Conservation (phyloP, 2,888 invertebrate species). For the Lasiommata megera region DNA sequence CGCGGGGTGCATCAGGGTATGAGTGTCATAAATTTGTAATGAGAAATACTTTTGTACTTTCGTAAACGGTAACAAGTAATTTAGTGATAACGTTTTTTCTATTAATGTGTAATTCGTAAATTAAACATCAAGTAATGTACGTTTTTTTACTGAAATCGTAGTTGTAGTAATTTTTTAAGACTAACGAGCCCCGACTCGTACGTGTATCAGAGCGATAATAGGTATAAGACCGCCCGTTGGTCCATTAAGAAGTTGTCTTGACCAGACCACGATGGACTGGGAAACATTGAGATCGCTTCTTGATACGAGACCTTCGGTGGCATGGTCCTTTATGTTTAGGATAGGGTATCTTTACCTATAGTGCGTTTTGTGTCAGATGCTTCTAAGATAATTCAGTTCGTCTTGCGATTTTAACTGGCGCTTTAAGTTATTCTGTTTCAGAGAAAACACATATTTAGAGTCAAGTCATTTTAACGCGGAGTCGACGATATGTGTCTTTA, state of each 20-base stretch:
- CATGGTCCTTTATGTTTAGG: constrained; percentile 59
- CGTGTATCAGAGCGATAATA: constrained; percentile 82
- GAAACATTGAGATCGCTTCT: constrained; percentile 52
- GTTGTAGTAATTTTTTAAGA: constrained; percentile 77
- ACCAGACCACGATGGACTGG: constrained; percentile 29
- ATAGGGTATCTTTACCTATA: constrained; percentile 58
- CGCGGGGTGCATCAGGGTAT: constrained; percentile 81
- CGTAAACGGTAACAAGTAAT: constrained; percentile 71
- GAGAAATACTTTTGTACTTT: constrained; percentile 76
- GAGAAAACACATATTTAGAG: no score
- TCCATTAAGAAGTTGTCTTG: constrained; percentile 55
- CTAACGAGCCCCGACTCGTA: constrained; percentile 59
- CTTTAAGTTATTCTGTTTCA: neutral
- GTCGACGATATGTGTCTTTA: no score
- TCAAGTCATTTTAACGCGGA: no score
- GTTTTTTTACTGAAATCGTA: constrained; percentile 75
- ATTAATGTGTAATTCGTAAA: constrained; percentile 69
- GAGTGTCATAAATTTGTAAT: constrained; percentile 78
- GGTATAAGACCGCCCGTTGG: constrained; percentile 57
- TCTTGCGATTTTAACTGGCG: neutral
- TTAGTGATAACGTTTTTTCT: constrained; percentile 73
- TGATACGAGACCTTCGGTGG: constrained; percentile 33
- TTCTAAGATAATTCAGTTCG: constrained; percentile 42
- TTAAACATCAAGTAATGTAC: constrained; percentile 70
- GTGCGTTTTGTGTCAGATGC: constrained; percentile 62